phyloP scores from a whole-genome alignment of 1,140 invertebrate species.

The Drosophila sproati region DNA sequence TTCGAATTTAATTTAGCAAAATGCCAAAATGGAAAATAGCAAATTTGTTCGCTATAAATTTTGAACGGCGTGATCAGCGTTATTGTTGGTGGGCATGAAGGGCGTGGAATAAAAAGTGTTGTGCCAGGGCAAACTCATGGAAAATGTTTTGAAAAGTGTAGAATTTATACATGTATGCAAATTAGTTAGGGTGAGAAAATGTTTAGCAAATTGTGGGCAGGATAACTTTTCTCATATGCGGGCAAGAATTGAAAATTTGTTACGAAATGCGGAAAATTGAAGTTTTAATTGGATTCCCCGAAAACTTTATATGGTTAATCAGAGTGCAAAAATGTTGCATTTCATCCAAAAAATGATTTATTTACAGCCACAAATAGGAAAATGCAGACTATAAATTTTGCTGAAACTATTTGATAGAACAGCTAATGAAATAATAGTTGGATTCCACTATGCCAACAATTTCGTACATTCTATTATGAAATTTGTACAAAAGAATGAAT shows the following conservation, averaged over 20 bases:
- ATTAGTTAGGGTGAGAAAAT: conserved; percentile 29
- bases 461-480: too few species aligned
- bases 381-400: too few species aligned
- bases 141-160: conserved; percentile 26
- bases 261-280: not conserved
- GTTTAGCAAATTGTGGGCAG: conserved; percentile 25
- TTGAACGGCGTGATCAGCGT: conserved; percentile 21
- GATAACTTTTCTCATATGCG: conserved; percentile 43
- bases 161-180: conserved; percentile 15
- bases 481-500: too few species aligned
- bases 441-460: too few species aligned
- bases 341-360: not conserved
- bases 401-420: too few species aligned
- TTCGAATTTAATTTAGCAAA: conserved; percentile 35
- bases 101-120: not conserved
- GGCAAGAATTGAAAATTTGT: not conserved
- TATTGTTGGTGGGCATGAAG: not conserved
- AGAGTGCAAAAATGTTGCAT: conserved; percentile 9
- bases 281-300: conserved; percentile 32
- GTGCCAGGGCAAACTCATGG: conserved; percentile 3
- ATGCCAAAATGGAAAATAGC: conserved; percentile 29
- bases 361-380: not conserved
- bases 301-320: conserved; percentile 23
- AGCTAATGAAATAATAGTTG: too few species aligned
- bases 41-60: conserved; percentile 33